phyloP scores from a whole-genome alignment of 2,113 vertebrate genomes.

The Ariopsis seemanni region DNA sequence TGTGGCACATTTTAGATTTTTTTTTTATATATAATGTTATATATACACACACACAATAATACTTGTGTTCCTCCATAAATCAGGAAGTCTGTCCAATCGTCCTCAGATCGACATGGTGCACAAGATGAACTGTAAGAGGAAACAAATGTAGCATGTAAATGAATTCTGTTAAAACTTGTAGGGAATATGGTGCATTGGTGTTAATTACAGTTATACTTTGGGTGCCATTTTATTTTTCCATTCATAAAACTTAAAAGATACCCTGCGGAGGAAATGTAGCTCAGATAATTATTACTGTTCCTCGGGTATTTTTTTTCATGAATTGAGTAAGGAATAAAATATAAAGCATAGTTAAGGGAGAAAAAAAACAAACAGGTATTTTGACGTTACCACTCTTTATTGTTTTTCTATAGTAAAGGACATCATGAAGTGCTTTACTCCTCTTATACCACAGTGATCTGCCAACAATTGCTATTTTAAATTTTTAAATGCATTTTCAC shows the following conservation, averaged over 20 bases:
- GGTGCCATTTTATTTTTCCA: not conserved
- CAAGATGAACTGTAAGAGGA: conserved; percentile 77
- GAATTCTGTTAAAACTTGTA: not conserved
- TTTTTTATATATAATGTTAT: conserved; percentile 4
- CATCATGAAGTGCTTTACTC: not conserved
- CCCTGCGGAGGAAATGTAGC: not conserved
- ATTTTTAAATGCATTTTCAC: not conserved
- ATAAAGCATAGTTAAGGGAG: not conserved
- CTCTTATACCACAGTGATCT: not conserved
- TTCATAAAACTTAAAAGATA: not conserved
- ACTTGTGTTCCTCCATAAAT: conserved; percentile 16
- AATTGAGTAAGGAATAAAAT: not conserved
- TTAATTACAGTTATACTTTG: not conserved
- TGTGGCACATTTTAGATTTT: conserved; percentile 11
- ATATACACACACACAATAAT: not conserved
- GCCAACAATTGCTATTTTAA: not conserved
- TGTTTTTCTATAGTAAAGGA: not conserved
- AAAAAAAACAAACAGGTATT: not conserved
- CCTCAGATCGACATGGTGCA: conserved; percentile 78
- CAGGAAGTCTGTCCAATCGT: not conserved
- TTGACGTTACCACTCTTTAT: not conserved
- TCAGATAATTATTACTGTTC: not conserved
- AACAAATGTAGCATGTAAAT: not conserved
- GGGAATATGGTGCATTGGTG: not conserved
- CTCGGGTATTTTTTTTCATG: not conserved